Evolutionary conservation across 2,888 invertebrate genomes (phyloP), one percentile per base, ranked within the genome.

Genomic region (Acronicta aceris): DNA sequence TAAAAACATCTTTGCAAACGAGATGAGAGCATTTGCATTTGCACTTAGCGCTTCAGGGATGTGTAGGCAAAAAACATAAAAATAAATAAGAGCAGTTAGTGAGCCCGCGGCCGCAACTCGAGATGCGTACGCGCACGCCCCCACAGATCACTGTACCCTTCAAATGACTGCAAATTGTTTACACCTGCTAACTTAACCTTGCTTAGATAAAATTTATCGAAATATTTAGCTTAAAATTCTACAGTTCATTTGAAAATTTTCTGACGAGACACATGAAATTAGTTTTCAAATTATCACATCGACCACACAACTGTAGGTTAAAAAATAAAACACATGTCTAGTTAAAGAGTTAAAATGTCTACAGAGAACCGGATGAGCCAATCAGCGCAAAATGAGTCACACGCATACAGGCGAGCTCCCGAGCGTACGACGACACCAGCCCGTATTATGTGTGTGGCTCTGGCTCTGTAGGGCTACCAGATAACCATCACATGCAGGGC

Each of bases 301-400:
- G 59, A 59, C 62, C 53, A 68, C 59, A 61, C 61, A 65, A 71
- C 47, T 49, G 47, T 48, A 33, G 58, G 40, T 55, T 53, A 60
- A 76, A 81, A 80, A 82, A 63, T 71, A 69, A 78, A 76, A 75
- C 59, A 79, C 51, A 74, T 74, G 79, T 78, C 79, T 85, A 85
- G 85, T 87, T 81, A 84, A 84, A 87, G 85, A 88, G 88, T 90
- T 89, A 83, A 88, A 84, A 89, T 82, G 89, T 89, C 87, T 89
- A 81, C 83, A 86, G 86, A 86, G 87, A 85, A 85, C 91, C 91
- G 93, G 94, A 94, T 93, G 92, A 86, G 81, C 89, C 92, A 93
- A 93, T 94, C 91, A 91, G 83, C 84, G 81, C 81, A 73, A 82
- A 81, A 84, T 92, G 92, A 92, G 87, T 93, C 92, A 93, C 84